These are phyloP conservation scores for Pterobdella sp. DNA, from an alignment of 2,888 invertebrate species.

Conservation along the genomic window DNA sequence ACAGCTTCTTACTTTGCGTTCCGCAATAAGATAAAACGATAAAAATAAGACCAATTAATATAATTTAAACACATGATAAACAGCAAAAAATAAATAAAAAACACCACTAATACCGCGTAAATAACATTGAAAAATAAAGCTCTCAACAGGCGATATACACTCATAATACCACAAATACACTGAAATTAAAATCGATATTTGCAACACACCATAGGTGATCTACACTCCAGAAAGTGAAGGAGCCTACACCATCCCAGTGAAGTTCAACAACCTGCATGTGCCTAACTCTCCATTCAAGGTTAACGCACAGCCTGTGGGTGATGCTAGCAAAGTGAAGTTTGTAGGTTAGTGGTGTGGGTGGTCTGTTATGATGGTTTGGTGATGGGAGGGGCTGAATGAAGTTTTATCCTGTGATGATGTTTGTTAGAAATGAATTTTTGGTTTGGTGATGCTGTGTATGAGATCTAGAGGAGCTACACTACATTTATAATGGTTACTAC, in stretches of 20 bases:
- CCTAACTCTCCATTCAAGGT: conserved; percentile 33
- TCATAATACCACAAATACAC: too few species aligned
- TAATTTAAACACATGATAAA: too few species aligned
- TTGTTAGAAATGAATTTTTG: neutral
- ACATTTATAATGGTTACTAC: too few species aligned
- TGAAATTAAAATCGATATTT: too few species aligned
- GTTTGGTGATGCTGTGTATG: neutral
- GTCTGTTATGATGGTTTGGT: neutral
- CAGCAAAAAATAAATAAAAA: too few species aligned
- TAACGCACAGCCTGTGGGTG: conserved; percentile 28
- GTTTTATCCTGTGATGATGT: neutral
- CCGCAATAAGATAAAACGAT: too few species aligned
- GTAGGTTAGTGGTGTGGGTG: conserved; percentile 25
- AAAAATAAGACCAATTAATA: too few species aligned
- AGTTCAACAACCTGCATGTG: conserved; percentile 28
- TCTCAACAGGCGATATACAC: too few species aligned
- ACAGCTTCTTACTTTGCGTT: too few species aligned
- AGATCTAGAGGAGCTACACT: neutral
- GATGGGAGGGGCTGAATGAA: neutral
- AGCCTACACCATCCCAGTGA: conserved; percentile 31
- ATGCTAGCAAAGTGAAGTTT: conserved; percentile 31
- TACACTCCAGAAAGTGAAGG: conserved; percentile 33
- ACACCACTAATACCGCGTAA: too few species aligned
- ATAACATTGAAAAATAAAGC: too few species aligned
- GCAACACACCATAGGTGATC: conserved; percentile 27